Evolutionary conservation across 2,113 vertebrate species (phyloP).

Genomic region (Onychostoma macrolepis): DNA sequence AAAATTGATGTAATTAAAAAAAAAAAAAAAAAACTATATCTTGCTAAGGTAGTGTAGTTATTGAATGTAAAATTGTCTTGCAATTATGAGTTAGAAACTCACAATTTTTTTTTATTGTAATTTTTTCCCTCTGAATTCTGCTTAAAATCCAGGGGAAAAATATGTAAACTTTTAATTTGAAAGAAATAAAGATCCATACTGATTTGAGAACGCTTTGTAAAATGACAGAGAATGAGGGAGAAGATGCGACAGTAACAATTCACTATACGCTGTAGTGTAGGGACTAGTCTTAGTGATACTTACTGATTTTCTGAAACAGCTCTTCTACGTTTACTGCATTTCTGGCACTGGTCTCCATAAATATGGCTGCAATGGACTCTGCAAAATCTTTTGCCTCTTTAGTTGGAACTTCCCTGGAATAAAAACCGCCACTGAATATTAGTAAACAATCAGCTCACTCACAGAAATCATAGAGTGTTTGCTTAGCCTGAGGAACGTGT

Average conservation of each 20-base stretch:
- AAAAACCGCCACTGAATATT: background rate
- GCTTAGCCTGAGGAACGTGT: background rate
- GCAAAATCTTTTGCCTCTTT: conserved; percentile 97
- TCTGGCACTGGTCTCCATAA: conserved; percentile 97
- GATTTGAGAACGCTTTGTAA: background rate
- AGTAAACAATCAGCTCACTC: background rate
- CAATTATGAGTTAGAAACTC: no score
- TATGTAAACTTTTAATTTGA: no score
- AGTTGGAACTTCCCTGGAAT: conserved; percentile 90
- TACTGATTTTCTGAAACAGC: conserved; percentile 98
- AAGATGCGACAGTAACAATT: background rate
- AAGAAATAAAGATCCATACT: no score
- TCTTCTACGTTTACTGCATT: conserved; percentile 96
- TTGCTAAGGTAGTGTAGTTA: no score
- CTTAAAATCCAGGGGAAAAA: no score
- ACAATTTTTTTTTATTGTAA: no score
- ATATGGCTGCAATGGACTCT: conserved; percentile 94
- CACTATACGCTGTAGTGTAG: background rate
- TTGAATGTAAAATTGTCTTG: no score
- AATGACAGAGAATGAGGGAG: background rate
- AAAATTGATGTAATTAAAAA: no score
- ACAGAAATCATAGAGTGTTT: background rate
- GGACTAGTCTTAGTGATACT: conserved; percentile 64
- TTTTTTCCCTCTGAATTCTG: no score
- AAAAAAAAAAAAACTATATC: no score